phyloP scores from a whole-genome alignment of 2,797 vertebrate species.

The Tragelaphus oryx region DNA sequence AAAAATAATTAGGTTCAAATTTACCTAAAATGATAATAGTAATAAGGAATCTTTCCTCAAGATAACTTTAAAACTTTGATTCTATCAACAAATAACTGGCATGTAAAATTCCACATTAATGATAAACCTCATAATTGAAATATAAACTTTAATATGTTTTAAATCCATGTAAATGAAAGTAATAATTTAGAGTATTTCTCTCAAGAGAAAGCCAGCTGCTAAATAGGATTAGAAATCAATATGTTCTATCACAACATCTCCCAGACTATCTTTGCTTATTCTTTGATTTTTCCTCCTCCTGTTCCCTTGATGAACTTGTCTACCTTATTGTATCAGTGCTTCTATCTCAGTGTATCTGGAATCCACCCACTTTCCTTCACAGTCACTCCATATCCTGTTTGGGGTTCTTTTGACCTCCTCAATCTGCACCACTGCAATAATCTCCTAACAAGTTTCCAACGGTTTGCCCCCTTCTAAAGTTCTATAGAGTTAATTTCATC shows the following conservation, averaged over 20 bases:
- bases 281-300: not conserved
- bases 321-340: not conserved
- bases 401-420: not conserved
- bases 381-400: not conserved
- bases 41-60: not conserved
- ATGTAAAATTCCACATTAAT: not conserved
- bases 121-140: not conserved
- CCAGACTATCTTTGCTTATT: not conserved
- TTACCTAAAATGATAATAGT: slow-evolving; percentile 4
- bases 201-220: not conserved
- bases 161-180: slow-evolving; percentile 17
- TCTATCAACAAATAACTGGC: not conserved
- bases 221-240: not conserved
- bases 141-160: not conserved
- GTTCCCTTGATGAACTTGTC: not conserved
- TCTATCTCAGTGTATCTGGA: not conserved
- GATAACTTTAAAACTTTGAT: not conserved
- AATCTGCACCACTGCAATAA: not conserved
- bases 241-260: not conserved
- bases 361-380: not conserved
- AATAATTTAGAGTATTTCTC: not conserved
- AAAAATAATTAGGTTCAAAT: not conserved
- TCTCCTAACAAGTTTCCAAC: not conserved
- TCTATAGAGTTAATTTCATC: not conserved
- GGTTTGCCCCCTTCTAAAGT: not conserved